Evolutionary conservation across 2,888 invertebrate species (phyloP).

Genomic region (Drosophila falleni): DNA sequence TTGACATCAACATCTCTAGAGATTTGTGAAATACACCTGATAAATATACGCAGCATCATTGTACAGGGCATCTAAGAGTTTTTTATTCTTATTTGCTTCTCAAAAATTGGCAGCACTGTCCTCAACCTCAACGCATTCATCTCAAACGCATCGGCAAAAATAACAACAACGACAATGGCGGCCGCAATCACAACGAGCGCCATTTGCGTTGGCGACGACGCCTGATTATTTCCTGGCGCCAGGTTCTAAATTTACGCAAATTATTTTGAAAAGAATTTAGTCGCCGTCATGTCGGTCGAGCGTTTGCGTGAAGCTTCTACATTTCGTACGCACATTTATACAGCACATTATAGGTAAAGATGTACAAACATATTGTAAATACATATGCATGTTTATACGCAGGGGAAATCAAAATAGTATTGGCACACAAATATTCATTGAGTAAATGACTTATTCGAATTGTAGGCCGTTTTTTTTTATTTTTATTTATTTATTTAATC

Average conservation of each 20-base stretch:
- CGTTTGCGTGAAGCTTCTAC: conserved; percentile 54
- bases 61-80: conserved; percentile 1
- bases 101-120: conserved; percentile 21
- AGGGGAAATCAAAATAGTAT: too few species aligned
- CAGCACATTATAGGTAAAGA: not conserved
- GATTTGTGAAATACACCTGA: not conserved
- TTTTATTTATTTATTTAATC: too few species aligned
- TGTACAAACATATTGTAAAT: too few species aligned
- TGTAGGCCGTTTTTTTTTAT: too few species aligned
- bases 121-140: conserved; percentile 34
- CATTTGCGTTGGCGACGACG: conserved; percentile 71
- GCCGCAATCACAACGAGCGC: conserved; percentile 39
- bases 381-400: not conserved
- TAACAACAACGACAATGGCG: conserved; percentile 12
- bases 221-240: conserved; percentile 84
- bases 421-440: too few species aligned
- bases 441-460: too few species aligned
- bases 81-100: not conserved
- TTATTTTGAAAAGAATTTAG: conserved; percentile 82
- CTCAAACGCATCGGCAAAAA: conserved; percentile 33
- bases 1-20: not conserved
- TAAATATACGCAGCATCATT: not conserved
- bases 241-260: conserved; percentile 84
- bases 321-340: conserved; percentile 30
- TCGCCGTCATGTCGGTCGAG: conserved; percentile 69